Base-by-base conservation (phyloP, 2,797 vertebrate genomes). In the Anguilla marmorata region DNA sequence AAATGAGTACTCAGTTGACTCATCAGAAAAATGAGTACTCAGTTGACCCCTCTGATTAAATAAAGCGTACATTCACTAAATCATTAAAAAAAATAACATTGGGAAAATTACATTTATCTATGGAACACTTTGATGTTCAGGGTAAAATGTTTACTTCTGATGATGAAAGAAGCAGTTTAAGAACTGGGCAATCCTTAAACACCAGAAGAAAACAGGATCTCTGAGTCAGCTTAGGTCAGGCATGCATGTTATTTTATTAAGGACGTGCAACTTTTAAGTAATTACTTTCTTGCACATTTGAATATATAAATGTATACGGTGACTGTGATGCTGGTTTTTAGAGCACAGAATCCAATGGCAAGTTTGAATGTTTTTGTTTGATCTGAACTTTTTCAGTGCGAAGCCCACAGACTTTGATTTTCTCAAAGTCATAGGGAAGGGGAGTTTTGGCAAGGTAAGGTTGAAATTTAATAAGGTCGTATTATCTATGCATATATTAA, bases 371-470 rank as follows among this genome's bases (percentile, higher is more conserved):
- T 76, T 86, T 48, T 86, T 48, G 69, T 76, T 11, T 85, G 45
- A 84, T 83, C 24, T 87, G 79, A 52, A 91, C 88, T n/a, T 92
- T 96, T 91, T 94, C 41, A 99, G 99, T 79, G 99, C 98, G 90
- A 99, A 99, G 90, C 98, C 99, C 91, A 98, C 97, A 92, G 98
- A 99, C 93, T 99, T 99, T 94, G 97, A 98, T 96, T 99, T 99
- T 96, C 95, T 99, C 91, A 99, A 98, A 95, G 97, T 99, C 93
- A 99, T 99, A 92, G 99, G 99, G 90, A 99, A 99, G 95, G 99
- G 99, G 89, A 99, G 99, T 95, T 99, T 99, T 96, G 99, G 99
- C 91, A 99, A 99, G 98, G 99, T 99, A 96, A 14, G 37, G 33
- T 76, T 58, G 56, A 58, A 58, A 58, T 58, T 58, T 58, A 3